Evolutionary conservation across 2,113 vertebrate species (phyloP).

Genomic region (Podarcis raffonei): DNA sequence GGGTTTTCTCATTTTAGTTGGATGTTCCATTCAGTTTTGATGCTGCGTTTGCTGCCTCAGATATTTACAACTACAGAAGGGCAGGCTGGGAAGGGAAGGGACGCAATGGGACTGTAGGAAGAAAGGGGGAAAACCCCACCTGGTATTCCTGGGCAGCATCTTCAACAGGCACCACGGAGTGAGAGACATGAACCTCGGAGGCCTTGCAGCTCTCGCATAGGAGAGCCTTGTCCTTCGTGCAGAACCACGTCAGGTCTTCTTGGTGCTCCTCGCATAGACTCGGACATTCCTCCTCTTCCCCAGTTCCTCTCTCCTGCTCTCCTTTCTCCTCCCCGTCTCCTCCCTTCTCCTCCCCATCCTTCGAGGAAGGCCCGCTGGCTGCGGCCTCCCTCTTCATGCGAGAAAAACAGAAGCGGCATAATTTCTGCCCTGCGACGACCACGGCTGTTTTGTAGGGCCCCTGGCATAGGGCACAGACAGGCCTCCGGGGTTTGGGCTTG

Average conservation of each 20-base stretch:
- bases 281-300: not conserved
- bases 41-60: not conserved
- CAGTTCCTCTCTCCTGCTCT: not conserved
- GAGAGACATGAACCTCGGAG: not conserved
- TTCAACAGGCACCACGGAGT: not conserved
- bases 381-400: not conserved
- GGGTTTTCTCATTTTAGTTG: not conserved
- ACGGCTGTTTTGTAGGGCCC: not conserved
- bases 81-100: not conserved
- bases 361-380: not conserved
- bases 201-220: not conserved
- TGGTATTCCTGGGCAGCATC: conserved; percentile 10
- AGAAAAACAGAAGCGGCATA: not conserved
- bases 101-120: no score
- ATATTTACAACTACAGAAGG: not conserved
- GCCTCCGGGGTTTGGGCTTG: not conserved
- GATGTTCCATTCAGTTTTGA: not conserved
- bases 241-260: not conserved
- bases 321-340: not conserved
- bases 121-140: not conserved
- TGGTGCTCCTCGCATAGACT: not conserved
- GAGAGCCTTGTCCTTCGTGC: not conserved
- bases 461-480: not conserved
- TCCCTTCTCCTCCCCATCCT: not conserved
- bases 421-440: not conserved